A percentile compares a stretch with the other conserved stretches of the same genome.
Evolutionary conservation across 2,888 invertebrate species (phyloP).

Genomic region (Drosophila demipolita): DNA sequence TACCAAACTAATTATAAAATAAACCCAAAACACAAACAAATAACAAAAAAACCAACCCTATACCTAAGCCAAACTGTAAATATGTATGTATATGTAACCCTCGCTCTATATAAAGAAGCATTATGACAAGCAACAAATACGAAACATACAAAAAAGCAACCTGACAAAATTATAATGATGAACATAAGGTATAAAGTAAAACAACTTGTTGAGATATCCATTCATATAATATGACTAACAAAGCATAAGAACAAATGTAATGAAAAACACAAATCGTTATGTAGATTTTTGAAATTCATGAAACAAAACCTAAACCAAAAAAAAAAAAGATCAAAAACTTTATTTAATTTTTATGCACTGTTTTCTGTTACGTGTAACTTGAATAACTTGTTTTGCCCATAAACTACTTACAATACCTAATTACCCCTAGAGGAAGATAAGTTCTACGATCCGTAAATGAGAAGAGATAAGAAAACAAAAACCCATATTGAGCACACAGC

Average conservation of each 20-base stretch:
- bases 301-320: constrained; percentile 12
- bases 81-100: constrained; percentile 49
- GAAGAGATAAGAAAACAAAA: background rate
- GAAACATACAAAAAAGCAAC: constrained; percentile 70
- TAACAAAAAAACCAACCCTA: constrained; percentile 10
- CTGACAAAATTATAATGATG: constrained; percentile 68
- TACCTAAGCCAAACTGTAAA: constrained; percentile 54
- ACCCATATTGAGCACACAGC: constrained; percentile 43
- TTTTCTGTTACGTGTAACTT: constrained; percentile 76
- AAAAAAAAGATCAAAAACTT: constrained; percentile 41
- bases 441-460: constrained; percentile 31
- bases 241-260: constrained; percentile 24
- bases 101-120: constrained; percentile 42
- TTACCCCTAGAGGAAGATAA: constrained; percentile 38
- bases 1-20: constrained; percentile 2
- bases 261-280: constrained; percentile 62
- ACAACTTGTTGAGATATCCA: constrained; percentile 72
- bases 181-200: constrained; percentile 66
- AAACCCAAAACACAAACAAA: constrained; percentile 7
- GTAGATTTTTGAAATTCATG: constrained; percentile 69
- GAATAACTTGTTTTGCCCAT: constrained; percentile 67
- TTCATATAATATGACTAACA: constrained; percentile 52
- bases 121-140: constrained; percentile 59
- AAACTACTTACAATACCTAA: constrained; percentile 44
- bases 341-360: constrained; percentile 79